Conservation (phyloP, 1,140 invertebrate genomes). For the Pinna nobilis region DNA sequence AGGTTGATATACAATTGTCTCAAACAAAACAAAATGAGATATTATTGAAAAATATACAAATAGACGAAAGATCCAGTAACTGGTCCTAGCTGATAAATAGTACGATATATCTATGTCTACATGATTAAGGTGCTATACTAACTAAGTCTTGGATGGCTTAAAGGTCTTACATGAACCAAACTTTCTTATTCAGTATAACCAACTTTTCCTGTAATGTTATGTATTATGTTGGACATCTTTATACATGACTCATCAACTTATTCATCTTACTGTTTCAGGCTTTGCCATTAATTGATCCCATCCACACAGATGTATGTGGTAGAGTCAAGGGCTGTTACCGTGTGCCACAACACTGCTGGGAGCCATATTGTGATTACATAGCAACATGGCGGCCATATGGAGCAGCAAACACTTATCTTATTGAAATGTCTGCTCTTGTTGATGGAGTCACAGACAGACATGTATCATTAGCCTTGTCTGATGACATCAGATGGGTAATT, state of each 20-base stretch:
- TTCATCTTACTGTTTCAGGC: too few relatives aligned
- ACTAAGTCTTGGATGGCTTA: too few relatives aligned
- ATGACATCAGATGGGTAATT: constrained; percentile 67
- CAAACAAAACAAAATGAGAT: too few relatives aligned
- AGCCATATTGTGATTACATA: constrained; percentile 68
- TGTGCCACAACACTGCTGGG: constrained; percentile 63
- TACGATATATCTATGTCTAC: too few relatives aligned
- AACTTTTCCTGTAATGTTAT: neutral
- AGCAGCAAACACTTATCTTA: constrained; percentile 27
- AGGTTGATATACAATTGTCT: too few relatives aligned
- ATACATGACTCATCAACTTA: too few relatives aligned
- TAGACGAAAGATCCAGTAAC: too few relatives aligned
- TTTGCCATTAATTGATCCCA: constrained; percentile 49
- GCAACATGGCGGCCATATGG: constrained; percentile 62
- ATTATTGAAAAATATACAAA: too few relatives aligned
- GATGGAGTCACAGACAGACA: constrained; percentile 62
- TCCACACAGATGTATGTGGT: constrained; percentile 64
- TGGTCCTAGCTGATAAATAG: too few relatives aligned
- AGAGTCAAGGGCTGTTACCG: constrained; percentile 68
- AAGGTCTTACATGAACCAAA: too few relatives aligned
- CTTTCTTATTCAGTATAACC: too few relatives aligned
- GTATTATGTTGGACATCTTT: neutral
- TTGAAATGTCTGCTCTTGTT: constrained; percentile 61
- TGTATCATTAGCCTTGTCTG: constrained; percentile 63
- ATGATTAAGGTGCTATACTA: too few relatives aligned